Base-by-base conservation (phyloP, 1,140 invertebrate species). In the Drosophila erecta region DNA sequence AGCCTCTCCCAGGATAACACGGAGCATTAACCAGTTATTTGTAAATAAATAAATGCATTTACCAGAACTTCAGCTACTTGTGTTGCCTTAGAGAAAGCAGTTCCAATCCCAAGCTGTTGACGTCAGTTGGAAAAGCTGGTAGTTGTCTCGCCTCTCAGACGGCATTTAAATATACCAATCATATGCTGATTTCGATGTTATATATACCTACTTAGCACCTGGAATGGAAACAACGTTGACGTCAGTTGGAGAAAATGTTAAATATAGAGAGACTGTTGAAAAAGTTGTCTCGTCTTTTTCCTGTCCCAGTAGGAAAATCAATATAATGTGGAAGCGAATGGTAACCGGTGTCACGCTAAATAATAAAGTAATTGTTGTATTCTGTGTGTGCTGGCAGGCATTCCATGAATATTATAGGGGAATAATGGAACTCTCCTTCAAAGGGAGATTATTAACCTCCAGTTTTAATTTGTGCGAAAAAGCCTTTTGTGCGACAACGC, bases 351-450 rank as follows among this genome's bases (percentile, higher is more conserved):
- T 70, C 43, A 62, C 64, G 74, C 62, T 74, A 85, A 71, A 75
- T 81, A 87, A 64, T 72, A 56, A 81, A 75, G 79, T 81, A 70
- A 86, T 81, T 79, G 70, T n/a, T 33, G 35, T 54, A 41, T 15
- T 53, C 37, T 46, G 33, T 60, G 55, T 12, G 24, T 35, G 10
- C 15, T 41, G 38, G 56, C 53, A 54, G 69, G 74, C 65, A 65
- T 65, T 30, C 24, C 7, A 17, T 17, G 2, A n/a, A 15, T 15
- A 43, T 10, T 11, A 1, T 7, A 12, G 5, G 35, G 11, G 35
- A 14, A 11, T 4, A 37, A 37, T 37, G 11, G 35, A 30, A 30
- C 10, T 30, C 30, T 0, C 8, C 30, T 30, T 30, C 30, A 30
- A 30, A 10, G 7, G 14, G 41, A 44, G 41, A 44, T 44, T 44